Evolutionary conservation across 1,140 invertebrate genomes (phyloP).

Genomic region (Dolichoris vasculosae): DNA sequence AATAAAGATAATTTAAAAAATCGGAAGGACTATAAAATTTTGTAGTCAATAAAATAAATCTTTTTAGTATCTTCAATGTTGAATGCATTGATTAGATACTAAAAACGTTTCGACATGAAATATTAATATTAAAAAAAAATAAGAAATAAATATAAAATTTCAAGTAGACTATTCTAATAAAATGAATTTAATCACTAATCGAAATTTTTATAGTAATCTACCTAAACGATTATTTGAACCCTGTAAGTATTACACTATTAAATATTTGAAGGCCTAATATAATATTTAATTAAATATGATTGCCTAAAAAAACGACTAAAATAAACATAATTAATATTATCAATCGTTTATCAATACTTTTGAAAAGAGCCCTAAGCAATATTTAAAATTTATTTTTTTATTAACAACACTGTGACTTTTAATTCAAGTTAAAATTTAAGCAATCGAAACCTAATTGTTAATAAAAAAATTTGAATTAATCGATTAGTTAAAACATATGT

Average conservation of each 20-base stretch:
- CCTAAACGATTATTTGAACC: too few species aligned
- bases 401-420: too few species aligned
- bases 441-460: too few species aligned
- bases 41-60: not conserved
- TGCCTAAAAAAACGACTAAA: not conserved
- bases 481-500: too few species aligned
- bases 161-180: not conserved
- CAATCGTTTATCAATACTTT: not conserved
- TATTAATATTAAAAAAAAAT: not conserved
- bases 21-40: not conserved
- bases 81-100: not conserved
- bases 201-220: too few species aligned
- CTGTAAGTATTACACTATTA: too few species aligned
- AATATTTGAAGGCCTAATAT: too few species aligned
- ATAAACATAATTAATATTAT: not conserved
- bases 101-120: not conserved
- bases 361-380: not conserved
- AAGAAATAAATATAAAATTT: not conserved
- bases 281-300: too few species aligned
- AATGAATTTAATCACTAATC: not conserved
- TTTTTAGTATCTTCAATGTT: not conserved
- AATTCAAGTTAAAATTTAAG: too few species aligned
- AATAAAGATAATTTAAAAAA: constrained; percentile 12
- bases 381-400: not conserved
- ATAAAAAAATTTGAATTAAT: too few species aligned